Conservation (phyloP, 2,888 invertebrate species). For the Epicampocera succincta region DNA sequence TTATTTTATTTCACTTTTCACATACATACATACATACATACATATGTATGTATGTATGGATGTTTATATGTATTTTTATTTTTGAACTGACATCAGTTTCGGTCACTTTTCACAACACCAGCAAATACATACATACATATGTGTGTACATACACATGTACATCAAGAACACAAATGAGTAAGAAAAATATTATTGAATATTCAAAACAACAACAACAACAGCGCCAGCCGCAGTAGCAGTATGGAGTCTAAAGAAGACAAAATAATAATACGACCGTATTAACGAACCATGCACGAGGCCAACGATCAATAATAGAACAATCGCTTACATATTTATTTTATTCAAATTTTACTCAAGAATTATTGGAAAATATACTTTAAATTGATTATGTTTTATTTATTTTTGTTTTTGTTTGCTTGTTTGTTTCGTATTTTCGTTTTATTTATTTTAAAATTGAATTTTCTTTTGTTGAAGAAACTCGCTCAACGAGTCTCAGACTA, state of each 20-base stretch:
- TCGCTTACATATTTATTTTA: slow-evolving; percentile 22
- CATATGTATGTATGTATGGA: no score
- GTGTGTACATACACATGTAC: no score
- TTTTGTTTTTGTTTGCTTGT: slow-evolving; percentile 2
- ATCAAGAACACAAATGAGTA: slow-evolving; percentile 30
- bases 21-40: no score
- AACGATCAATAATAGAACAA: slow-evolving; percentile 48
- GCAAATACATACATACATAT: no score
- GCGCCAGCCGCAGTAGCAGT: slow-evolving; percentile 37
- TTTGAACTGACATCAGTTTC: slow-evolving; percentile 59
- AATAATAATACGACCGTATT: slow-evolving; percentile 35
- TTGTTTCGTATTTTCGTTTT: slow-evolving; percentile 3
- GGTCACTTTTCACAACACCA: slow-evolving; percentile 37
- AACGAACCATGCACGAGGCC: slow-evolving; percentile 42
- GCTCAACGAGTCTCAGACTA: slow-evolving; percentile 69
- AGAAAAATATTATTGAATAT: slow-evolving; percentile 23
- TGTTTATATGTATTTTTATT: slow-evolving; percentile 6
- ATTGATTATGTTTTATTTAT: slow-evolving; percentile 21
- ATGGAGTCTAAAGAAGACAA: slow-evolving; percentile 37
- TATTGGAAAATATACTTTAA: slow-evolving; percentile 51
- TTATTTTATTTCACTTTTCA: slow-evolving; percentile 28
- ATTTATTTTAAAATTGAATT: background rate
- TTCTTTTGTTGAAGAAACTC: slow-evolving; percentile 61
- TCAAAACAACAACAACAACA: slow-evolving; percentile 44
- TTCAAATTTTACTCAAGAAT: slow-evolving; percentile 47